Conservation (phyloP, 2,797 vertebrate species). For the Lagocephalus sceleratus region DNA sequence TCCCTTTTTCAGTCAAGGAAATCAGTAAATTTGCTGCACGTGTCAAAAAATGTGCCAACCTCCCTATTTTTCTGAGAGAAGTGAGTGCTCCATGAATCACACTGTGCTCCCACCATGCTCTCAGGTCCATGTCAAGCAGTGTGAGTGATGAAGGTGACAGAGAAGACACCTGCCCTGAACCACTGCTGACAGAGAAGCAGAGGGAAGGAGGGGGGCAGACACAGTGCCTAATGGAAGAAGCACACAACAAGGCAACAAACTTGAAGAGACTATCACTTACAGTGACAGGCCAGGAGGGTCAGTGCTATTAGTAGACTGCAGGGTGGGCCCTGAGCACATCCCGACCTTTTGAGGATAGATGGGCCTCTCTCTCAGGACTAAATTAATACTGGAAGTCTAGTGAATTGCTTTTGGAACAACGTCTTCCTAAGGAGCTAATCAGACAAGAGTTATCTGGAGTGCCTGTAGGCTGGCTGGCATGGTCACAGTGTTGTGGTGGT, state of each 20-base stretch:
- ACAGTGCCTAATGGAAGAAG: constrained; percentile 61
- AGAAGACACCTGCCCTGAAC: constrained; percentile 71
- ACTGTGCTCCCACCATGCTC: constrained; percentile 40
- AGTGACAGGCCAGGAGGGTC: constrained; percentile 72
- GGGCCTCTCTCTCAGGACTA: constrained; percentile 72
- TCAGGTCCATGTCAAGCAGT: constrained; percentile 63
- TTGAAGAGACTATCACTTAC: constrained; percentile 76
- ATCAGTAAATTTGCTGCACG: constrained; percentile 33
- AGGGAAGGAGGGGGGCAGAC: constrained; percentile 33
- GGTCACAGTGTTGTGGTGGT: constrained; percentile 51
- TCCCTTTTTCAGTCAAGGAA: constrained; percentile 26
- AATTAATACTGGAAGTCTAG: constrained; percentile 79
- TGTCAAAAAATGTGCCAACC: constrained; percentile 18
- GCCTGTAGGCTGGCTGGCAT: constrained; percentile 64
- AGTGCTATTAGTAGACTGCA: constrained; percentile 72
- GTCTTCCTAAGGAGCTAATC: constrained; percentile 78
- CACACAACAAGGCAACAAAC: constrained; percentile 67
- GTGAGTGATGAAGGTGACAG: constrained; percentile 67
- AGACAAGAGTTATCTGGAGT: constrained; percentile 73
- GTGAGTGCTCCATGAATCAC: constrained; percentile 59
- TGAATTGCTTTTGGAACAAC: constrained; percentile 80
- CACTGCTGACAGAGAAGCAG: constrained; percentile 45
- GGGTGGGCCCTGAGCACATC: constrained; percentile 61
- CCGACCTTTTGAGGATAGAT: constrained; percentile 72
- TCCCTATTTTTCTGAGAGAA: constrained; percentile 27